phyloP scores from a whole-genome alignment of 92 coral and sea anemone genomes.

The Parazoanthus swiftii region DNA sequence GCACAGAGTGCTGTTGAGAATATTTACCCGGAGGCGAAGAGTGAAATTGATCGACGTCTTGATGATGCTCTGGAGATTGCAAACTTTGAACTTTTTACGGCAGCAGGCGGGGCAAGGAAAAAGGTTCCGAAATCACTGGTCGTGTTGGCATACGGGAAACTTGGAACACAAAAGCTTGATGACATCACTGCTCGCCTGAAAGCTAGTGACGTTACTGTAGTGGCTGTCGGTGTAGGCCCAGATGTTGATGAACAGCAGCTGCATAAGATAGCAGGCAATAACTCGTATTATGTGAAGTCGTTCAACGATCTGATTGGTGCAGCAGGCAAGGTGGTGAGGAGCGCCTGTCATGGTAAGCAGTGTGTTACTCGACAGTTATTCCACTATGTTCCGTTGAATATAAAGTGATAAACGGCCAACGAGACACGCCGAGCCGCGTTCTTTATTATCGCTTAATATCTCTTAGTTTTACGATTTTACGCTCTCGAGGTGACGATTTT shows the following conservation, averaged over 20 bases:
- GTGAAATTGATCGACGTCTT: slow-evolving; percentile 73
- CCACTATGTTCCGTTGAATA: background rate
- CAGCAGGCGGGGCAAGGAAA: slow-evolving; percentile 82
- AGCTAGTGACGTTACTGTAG: slow-evolving; percentile 73
- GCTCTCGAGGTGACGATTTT: background rate
- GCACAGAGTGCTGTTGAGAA: slow-evolving; percentile 75
- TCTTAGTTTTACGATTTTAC: no score
- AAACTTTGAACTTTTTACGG: slow-evolving; percentile 87
- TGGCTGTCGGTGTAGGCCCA: slow-evolving; percentile 80
- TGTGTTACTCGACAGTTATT: background rate
- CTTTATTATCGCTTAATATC: no score
- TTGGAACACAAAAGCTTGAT: slow-evolving; percentile 66
- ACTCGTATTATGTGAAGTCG: slow-evolving; percentile 72
- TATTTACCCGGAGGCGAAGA: slow-evolving; percentile 84
- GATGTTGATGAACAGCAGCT: slow-evolving; percentile 61
- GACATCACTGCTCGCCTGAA: slow-evolving; percentile 74
- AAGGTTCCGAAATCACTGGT: slow-evolving; percentile 78
- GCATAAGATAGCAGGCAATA: slow-evolving; percentile 56
- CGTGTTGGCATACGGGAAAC: slow-evolving; percentile 80
- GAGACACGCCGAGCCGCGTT: no score
- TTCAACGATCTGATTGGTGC: slow-evolving; percentile 77
- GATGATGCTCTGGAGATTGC: slow-evolving; percentile 91
- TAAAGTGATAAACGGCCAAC: no score
- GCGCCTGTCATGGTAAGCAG: slow-evolving; percentile 82
- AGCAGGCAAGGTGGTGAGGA: slow-evolving; percentile 77